phyloP scores from a whole-genome alignment of 2,113 vertebrate genomes.

The Haplochromis vanheusdeni region DNA sequence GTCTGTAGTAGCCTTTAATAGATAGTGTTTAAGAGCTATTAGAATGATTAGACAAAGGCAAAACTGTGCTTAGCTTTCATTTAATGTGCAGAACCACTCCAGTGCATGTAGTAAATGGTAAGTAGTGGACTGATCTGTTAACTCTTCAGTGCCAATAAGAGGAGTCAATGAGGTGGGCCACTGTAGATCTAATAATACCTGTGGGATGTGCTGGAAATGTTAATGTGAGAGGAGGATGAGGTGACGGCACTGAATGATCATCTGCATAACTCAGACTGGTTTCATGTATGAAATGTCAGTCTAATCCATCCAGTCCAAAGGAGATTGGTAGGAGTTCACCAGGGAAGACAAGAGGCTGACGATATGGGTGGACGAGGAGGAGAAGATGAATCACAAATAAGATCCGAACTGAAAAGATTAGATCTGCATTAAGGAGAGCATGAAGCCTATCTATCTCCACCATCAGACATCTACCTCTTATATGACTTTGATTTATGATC shows the following conservation, averaged over 20 bases:
- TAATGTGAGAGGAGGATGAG: neutral
- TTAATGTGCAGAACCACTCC: neutral
- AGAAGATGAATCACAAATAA: conserved; percentile 39
- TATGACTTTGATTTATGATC: conserved; percentile 48
- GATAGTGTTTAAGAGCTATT: conserved; percentile 53
- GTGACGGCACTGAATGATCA: neutral
- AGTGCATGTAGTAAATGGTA: neutral
- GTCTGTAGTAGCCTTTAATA: conserved; percentile 42
- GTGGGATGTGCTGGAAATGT: conserved; percentile 1
- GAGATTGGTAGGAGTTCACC: neutral
- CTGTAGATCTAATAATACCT: conserved; percentile 10
- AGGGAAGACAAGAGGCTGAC: neutral
- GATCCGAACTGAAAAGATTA: conserved; percentile 42
- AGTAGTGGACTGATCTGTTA: conserved; percentile 2
- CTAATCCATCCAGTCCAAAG: conserved; percentile 8
- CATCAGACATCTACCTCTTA: conserved; percentile 28
- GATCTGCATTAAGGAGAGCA: conserved; percentile 37
- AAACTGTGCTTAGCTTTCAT: conserved; percentile 18
- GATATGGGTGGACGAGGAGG: neutral
- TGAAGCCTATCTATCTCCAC: conserved; percentile 6
- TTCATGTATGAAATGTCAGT: neutral
- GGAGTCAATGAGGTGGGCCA: conserved; percentile 20
- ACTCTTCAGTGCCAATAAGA: neutral
- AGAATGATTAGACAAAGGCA: conserved; percentile 43
- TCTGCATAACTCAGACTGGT: neutral